Percentiles rank a stretch among this genome's conserved stretches.
Evolutionary conservation across 2,888 invertebrate species (phyloP).

Genomic region (Drosophila pseudotalamancana): DNA sequence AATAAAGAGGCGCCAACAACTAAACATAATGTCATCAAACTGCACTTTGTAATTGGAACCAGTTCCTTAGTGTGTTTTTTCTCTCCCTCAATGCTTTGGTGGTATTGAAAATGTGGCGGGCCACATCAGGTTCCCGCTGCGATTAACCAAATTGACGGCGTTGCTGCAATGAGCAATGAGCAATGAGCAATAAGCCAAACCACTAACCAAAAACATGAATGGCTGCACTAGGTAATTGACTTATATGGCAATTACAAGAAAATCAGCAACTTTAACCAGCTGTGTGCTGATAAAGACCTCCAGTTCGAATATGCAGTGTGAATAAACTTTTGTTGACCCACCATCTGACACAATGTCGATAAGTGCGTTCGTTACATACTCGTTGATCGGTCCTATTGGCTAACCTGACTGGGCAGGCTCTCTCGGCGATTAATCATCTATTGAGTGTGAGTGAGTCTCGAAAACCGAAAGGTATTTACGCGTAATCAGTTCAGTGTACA

Average conservation of each 20-base stretch:
- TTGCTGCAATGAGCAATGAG: too few species aligned
- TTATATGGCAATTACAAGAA: slow-evolving; percentile 46
- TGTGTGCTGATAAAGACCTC: slow-evolving; percentile 31
- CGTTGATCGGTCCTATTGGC: slow-evolving; percentile 18
- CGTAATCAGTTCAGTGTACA: slow-evolving; percentile 46
- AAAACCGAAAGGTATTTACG: slow-evolving; percentile 29
- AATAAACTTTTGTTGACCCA: slow-evolving; percentile 42
- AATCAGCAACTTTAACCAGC: slow-evolving; percentile 23
- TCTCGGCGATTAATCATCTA: slow-evolving; percentile 43
- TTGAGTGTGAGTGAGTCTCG: slow-evolving; percentile 24
- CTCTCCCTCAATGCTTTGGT: slow-evolving; percentile 32
- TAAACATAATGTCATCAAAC: slow-evolving; percentile 64
- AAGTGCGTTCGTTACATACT: slow-evolving; percentile 17
- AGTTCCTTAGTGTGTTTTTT: slow-evolving; percentile 38
- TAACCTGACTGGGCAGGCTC: slow-evolving; percentile 18
- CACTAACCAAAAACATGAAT: slow-evolving; percentile 41
- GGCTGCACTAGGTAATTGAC: slow-evolving; percentile 45
- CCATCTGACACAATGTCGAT: slow-evolving; percentile 33
- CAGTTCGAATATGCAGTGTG: slow-evolving; percentile 35
- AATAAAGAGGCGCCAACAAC: slow-evolving; percentile 42
- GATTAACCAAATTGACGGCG: slow-evolving; percentile 43
- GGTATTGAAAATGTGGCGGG: slow-evolving; percentile 65
- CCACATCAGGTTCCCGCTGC: slow-evolving; percentile 47
- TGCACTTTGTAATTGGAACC: slow-evolving; percentile 47
- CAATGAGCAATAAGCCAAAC: slow-evolving; percentile 25